phyloP scores from a whole-genome alignment of 2,888 invertebrate genomes.

The Eledone cirrhosa region DNA sequence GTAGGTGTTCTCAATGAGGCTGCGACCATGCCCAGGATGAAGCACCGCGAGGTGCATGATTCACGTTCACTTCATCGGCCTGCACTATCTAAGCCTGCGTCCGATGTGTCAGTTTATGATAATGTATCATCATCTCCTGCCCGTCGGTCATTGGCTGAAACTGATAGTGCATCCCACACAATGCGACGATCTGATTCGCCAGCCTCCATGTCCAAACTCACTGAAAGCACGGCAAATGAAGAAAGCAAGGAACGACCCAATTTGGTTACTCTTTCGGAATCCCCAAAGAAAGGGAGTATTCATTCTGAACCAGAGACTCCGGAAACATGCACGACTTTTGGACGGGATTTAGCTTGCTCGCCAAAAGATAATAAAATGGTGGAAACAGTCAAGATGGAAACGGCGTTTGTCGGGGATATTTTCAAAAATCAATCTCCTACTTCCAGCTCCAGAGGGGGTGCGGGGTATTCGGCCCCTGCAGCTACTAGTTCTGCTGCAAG shows the following conservation, averaged over 20 bases:
- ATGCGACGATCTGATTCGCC: slow-evolving; percentile 32
- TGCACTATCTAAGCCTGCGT: slow-evolving; percentile 49
- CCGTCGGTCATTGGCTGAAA: slow-evolving; percentile 27
- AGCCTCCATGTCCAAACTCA: slow-evolving; percentile 31
- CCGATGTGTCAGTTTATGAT: slow-evolving; percentile 48
- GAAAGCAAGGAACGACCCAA: slow-evolving; percentile 22
- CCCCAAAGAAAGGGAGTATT: slow-evolving; percentile 9
- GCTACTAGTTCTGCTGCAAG: slow-evolving; percentile 32
- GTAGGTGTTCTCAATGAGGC: slow-evolving; percentile 42
- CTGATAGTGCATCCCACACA: slow-evolving; percentile 37
- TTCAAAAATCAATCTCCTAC: slow-evolving; percentile 35
- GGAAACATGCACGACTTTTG: background rate
- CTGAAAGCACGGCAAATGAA: slow-evolving; percentile 22
- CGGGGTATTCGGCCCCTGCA: slow-evolving; percentile 3
- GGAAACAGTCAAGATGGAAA: slow-evolving; percentile 47
- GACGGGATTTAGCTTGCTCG: slow-evolving; percentile 11
- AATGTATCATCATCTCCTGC: slow-evolving; percentile 33
- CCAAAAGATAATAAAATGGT: slow-evolving; percentile 33
- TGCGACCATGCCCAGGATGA: slow-evolving; percentile 52
- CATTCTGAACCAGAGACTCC: slow-evolving; percentile 25
- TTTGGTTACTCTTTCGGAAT: slow-evolving; percentile 13
- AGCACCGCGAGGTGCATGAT: slow-evolving; percentile 42
- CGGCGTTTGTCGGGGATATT: slow-evolving; percentile 47
- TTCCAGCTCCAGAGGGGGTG: slow-evolving; percentile 20
- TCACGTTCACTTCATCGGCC: slow-evolving; percentile 41